Percentiles rank a stretch among this genome's conserved stretches.
Evolutionary conservation across 2,888 invertebrate species (phyloP).

Genomic region (Chrysotoxum bicinctum): DNA sequence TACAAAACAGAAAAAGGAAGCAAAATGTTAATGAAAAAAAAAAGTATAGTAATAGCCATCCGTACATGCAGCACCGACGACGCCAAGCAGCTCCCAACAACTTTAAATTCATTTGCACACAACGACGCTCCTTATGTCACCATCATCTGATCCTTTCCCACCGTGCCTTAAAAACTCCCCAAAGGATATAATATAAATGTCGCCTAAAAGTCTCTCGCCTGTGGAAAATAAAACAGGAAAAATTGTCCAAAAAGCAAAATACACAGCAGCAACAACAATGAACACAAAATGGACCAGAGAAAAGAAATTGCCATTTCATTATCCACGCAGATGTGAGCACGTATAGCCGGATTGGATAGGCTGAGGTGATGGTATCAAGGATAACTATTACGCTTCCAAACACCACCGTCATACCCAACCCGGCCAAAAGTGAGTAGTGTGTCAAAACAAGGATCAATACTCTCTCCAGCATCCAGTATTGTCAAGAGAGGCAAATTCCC

Average conservation of each 20-base stretch:
- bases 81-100: constrained; percentile 54
- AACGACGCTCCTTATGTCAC: background rate
- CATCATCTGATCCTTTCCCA: background rate
- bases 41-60: constrained; percentile 33
- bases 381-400: constrained; percentile 30
- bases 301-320: constrained; percentile 50
- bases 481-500: constrained; percentile 43
- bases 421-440: background rate
- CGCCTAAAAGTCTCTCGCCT: constrained; percentile 67
- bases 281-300: constrained; percentile 16
- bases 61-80: background rate
- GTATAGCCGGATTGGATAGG: constrained; percentile 18
- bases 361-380: constrained; percentile 21
- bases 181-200: constrained; percentile 53
- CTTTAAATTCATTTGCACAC: constrained; percentile 68
- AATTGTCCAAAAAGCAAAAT: constrained; percentile 17
- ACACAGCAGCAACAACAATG: background rate
- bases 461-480: constrained; percentile 67
- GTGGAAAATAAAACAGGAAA: constrained; percentile 29
- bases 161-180: constrained; percentile 54
- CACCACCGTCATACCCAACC: background rate
- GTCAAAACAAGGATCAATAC: constrained; percentile 67
- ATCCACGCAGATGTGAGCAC: constrained; percentile 65
- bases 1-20: constrained; percentile 8
- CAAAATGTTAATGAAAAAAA: constrained; percentile 32